A percentile compares a stretch with the other conserved stretches of the same genome.
phyloP scores from a whole-genome alignment of 2,113 vertebrate genomes.

The Motacilla tschutschensis region DNA sequence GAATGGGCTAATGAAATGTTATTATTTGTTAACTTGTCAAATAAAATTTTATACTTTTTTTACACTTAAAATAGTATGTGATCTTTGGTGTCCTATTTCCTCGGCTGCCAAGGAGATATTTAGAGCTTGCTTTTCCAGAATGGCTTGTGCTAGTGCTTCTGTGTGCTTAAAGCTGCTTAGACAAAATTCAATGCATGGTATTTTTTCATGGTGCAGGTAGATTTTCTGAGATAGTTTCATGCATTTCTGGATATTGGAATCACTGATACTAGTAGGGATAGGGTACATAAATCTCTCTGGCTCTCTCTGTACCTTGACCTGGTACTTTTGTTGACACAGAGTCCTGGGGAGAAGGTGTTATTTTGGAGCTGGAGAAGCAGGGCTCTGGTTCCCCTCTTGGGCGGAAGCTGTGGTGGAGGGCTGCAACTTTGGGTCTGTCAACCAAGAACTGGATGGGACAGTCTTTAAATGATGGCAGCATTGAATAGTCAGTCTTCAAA shows the following conservation, averaged over 20 bases:
- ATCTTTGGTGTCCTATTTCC: neutral
- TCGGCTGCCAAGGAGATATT: neutral
- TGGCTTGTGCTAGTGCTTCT: neutral
- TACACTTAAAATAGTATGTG: neutral
- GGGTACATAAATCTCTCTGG: neutral
- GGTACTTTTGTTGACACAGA: neutral
- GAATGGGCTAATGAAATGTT: neutral
- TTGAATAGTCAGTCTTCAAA: neutral
- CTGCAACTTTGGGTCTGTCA: neutral
- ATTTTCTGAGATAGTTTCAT: neutral
- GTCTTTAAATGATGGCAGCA: neutral
- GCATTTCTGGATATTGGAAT: neutral
- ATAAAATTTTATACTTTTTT: conserved; percentile 3
- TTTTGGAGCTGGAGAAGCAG: neutral
- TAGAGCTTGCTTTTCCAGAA: neutral
- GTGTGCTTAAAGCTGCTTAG: neutral
- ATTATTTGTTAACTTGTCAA: neutral
- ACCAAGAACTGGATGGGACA: neutral
- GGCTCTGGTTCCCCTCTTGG: neutral
- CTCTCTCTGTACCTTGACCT: neutral
- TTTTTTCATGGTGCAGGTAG: neutral
- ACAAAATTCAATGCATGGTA: neutral
- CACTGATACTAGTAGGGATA: neutral
- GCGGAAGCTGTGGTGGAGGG: neutral
- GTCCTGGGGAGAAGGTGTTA: neutral